These are phyloP conservation scores for Actinemys pallida DNA, from an alignment of 2,113 vertebrate genomes.

Conservation along the genomic window DNA sequence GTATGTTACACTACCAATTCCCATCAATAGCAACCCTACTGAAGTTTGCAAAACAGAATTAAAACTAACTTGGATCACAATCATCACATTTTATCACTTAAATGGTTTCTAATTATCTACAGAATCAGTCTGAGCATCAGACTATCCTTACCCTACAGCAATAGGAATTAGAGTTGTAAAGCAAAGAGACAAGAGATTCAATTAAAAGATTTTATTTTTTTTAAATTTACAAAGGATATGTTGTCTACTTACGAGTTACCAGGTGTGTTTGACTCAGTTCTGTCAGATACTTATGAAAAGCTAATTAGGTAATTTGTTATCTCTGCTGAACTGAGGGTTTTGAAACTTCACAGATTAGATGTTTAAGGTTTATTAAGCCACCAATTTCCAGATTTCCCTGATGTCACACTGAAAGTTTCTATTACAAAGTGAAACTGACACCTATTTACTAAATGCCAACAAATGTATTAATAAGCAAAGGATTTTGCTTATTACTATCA, in stretches of 20 bases:
- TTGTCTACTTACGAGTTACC: neutral
- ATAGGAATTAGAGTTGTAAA: neutral
- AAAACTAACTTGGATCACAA: neutral
- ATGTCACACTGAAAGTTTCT: neutral
- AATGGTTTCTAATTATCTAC: neutral
- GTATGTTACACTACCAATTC: neutral
- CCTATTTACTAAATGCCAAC: neutral
- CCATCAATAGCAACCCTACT: neutral
- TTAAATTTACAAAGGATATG: neutral
- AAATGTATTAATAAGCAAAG: neutral
- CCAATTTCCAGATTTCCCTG: neutral
- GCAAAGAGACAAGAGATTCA: neutral
- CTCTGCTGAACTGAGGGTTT: neutral
- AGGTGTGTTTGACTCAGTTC: neutral
- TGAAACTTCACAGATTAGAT: neutral
- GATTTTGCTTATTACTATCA: no score
- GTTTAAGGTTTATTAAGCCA: neutral
- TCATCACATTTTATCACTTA: neutral
- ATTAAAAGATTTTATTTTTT: neutral
- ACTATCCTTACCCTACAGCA: neutral
- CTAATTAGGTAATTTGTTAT: neutral
- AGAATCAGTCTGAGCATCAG: neutral
- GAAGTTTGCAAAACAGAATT: neutral
- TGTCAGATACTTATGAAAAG: neutral
- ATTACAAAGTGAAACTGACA: rapidly evolving